These are phyloP conservation scores for Agrypnia vestita DNA, from an alignment of 1,140 invertebrate genomes.

Conservation along the genomic window DNA sequence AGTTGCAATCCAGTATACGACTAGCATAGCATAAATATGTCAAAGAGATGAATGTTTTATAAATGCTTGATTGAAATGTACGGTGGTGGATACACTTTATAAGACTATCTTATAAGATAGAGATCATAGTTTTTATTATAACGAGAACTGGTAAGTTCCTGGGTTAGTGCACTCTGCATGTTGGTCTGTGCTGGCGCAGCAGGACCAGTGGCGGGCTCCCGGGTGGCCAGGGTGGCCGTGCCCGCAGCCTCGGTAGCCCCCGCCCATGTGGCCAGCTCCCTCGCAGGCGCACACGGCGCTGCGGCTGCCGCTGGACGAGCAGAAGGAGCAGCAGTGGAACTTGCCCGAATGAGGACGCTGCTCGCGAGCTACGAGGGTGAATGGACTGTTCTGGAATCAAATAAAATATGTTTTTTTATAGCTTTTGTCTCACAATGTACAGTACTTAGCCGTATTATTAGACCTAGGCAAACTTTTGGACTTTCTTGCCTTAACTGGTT, in stretches of 20 bases:
- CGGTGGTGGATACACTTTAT: too few relatives aligned
- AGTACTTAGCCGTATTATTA: too few relatives aligned
- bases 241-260: conserved; percentile 82
- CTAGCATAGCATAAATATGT: too few relatives aligned
- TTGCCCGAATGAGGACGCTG: conserved; percentile 78
- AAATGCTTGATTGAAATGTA: too few relatives aligned
- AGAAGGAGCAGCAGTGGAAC: conserved; percentile 88
- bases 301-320: conserved; percentile 82
- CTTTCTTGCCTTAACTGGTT: too few relatives aligned
- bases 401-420: conserved; percentile 1
- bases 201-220: conserved; percentile 86
- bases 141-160: conserved; percentile 74
- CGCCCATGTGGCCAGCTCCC: conserved; percentile 82
- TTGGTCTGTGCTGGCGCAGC: conserved; percentile 79
- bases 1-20: too few relatives aligned
- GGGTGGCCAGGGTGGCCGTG: conserved; percentile 86
- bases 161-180: conserved; percentile 72
- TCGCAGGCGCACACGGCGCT: conserved; percentile 80
- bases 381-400: conserved; percentile 74
- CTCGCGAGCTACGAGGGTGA: conserved; percentile 73
- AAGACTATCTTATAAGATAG: background rate
- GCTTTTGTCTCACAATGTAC: too few relatives aligned
- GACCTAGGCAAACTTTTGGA: too few relatives aligned
- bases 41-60: too few relatives aligned
- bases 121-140: conserved; percentile 62